These are phyloP conservation scores for Lottia scabra DNA, from an alignment of 2,888 invertebrate species.

Conservation along the genomic window DNA sequence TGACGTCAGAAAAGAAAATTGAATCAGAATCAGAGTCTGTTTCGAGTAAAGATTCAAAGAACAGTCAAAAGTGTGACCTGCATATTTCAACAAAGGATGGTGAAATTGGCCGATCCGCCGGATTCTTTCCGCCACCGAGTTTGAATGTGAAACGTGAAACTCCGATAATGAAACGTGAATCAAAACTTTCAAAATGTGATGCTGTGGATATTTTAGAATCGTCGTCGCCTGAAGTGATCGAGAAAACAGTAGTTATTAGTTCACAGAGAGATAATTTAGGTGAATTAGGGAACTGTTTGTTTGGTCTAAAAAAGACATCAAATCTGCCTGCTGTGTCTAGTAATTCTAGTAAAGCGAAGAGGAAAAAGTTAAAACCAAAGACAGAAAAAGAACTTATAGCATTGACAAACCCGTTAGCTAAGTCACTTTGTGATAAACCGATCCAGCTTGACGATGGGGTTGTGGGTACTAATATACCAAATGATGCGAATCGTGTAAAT, in stretches of 20 bases:
- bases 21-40: not conserved
- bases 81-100: not conserved
- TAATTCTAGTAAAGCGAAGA: not conserved
- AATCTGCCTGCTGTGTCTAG: not conserved
- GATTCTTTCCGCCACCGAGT: not conserved
- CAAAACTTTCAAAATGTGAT: not conserved
- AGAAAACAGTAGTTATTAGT: not conserved
- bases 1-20: too few relatives aligned
- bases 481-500: not conserved
- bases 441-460: not conserved
- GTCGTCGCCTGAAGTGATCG: not conserved
- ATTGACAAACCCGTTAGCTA: not conserved
- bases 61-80: not conserved
- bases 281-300: not conserved
- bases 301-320: not conserved
- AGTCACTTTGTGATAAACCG: not conserved
- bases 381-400: not conserved
- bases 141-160: not conserved
- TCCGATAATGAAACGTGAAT: not conserved
- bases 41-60: not conserved
- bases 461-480: not conserved
- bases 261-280: not conserved
- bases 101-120: not conserved
- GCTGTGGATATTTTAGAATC: not conserved
- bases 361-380: not conserved